These are phyloP conservation scores for Aplochiton taeniatus DNA, from an alignment of 2,797 vertebrate genomes.

Conservation along the genomic window DNA sequence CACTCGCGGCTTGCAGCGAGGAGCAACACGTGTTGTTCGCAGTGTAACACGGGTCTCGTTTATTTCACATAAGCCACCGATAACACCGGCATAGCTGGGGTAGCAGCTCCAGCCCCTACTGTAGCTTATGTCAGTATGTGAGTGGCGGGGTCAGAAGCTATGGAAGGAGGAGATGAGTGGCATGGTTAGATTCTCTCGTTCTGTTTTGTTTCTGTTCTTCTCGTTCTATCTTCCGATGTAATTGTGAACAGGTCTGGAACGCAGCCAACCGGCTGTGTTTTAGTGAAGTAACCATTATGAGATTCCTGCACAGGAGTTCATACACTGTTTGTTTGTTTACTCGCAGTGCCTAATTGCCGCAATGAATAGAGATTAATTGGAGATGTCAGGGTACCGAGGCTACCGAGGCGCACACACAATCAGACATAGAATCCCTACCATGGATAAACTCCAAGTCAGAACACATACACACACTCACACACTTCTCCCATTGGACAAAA, in stretches of 20 bases:
- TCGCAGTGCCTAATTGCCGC: conserved; percentile 21
- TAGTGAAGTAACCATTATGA: conserved; percentile 11
- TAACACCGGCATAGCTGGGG: too few relatives aligned
- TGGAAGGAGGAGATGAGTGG: not conserved
- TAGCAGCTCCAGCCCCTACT: too few relatives aligned
- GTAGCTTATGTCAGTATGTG: not conserved
- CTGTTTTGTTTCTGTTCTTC: not conserved
- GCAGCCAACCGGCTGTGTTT: not conserved
- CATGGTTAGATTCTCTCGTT: not conserved
- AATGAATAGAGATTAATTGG: conserved; percentile 16
- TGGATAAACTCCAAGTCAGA: not conserved
- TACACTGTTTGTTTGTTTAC: conserved; percentile 34
- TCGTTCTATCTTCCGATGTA: too few relatives aligned
- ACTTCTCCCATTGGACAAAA: too few relatives aligned
- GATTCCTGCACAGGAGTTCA: conserved; percentile 17
- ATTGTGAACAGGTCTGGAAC: not conserved
- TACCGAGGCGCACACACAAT: not conserved
- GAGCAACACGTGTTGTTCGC: not conserved
- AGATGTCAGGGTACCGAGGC: conserved; percentile 13
- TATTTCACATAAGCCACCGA: conserved; percentile 23
- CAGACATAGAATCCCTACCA: conserved; percentile 1
- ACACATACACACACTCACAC: not conserved
- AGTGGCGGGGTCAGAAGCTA: not conserved
- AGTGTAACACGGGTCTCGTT: conserved; percentile 11
- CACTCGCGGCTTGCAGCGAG: conserved; percentile 23